These are phyloP conservation scores for Hypercompe scribonia DNA, from an alignment of 2,888 invertebrate species.

Conservation along the genomic window DNA sequence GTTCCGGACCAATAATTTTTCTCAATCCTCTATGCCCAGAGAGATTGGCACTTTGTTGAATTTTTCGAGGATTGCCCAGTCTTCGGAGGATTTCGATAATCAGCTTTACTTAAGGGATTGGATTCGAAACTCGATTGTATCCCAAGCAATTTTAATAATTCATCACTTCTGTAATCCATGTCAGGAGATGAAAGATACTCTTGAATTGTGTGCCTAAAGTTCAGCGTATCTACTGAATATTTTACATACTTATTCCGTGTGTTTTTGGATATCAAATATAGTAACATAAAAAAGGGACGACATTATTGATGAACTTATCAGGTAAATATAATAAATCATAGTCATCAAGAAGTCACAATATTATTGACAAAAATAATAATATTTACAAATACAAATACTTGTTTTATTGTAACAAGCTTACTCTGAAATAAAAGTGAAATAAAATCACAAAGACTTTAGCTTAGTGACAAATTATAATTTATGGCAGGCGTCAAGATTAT, in stretches of 20 bases:
- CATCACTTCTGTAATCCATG: constrained; percentile 71
- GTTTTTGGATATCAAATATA: constrained; percentile 24
- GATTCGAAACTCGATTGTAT: constrained; percentile 82
- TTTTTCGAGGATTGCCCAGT: constrained; percentile 71
- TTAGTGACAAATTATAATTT: constrained; percentile 15
- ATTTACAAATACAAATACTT: constrained; percentile 44
- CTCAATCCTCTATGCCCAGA: constrained; percentile 66
- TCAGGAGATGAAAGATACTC: constrained; percentile 65
- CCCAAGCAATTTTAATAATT: constrained; percentile 85
- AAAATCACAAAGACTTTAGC: constrained; percentile 23
- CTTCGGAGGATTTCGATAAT: constrained; percentile 80
- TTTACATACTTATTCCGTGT: constrained; percentile 23
- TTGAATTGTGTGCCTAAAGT: constrained; percentile 52
- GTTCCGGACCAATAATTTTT: constrained; percentile 74
- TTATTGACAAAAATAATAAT: constrained; percentile 41
- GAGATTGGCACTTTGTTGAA: constrained; percentile 82
- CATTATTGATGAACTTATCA: constrained; percentile 24
- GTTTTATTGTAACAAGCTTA: constrained; percentile 41
- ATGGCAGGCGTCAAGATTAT: not conserved
- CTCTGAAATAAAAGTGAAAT: constrained; percentile 39
- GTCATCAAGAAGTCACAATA: too few species aligned
- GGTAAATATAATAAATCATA: constrained; percentile 24
- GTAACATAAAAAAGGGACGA: constrained; percentile 13
- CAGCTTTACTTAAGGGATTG: constrained; percentile 86
- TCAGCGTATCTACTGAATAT: constrained; percentile 33